phyloP scores from a whole-genome alignment of 2,113 vertebrate genomes.

The Parus major region DNA sequence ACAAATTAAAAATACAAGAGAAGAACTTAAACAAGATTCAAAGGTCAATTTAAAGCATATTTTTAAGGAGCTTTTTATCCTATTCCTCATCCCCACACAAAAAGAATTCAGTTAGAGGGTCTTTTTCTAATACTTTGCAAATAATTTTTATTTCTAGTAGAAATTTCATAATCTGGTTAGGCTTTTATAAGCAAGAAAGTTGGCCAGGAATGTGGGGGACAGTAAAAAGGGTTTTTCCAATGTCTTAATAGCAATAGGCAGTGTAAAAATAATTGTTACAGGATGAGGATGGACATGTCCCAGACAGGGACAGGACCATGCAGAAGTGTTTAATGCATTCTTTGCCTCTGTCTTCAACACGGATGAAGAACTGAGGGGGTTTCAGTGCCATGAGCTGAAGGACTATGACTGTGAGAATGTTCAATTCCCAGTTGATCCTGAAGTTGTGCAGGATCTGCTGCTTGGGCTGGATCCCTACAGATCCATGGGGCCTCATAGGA shows the following conservation, averaged over 20 bases:
- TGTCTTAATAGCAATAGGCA: not conserved
- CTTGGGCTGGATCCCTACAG: not conserved
- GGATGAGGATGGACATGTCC: not conserved
- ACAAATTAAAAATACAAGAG: slow-evolving; percentile 27
- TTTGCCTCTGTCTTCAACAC: not conserved
- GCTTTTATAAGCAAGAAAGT: not conserved
- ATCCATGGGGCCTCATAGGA: not conserved
- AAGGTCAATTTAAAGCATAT: slow-evolving; percentile 34
- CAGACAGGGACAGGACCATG: not conserved
- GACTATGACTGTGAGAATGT: not conserved
- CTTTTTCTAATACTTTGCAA: not conserved
- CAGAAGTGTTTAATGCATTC: not conserved
- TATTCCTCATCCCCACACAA: not conserved
- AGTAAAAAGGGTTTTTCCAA: not conserved
- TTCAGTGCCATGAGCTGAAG: not conserved
- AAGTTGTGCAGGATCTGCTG: not conserved
- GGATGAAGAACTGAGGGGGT: not conserved
- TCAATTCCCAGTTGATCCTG: not conserved
- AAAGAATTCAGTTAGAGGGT: not conserved
- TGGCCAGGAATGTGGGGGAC: not conserved
- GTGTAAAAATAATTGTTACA: not conserved
- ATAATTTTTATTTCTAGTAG: not conserved
- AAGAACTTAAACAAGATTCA: slow-evolving; percentile 32
- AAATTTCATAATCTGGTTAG: not conserved
- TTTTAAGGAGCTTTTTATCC: slow-evolving; percentile 27